phyloP scores from a whole-genome alignment of 2,888 invertebrate species.

The Spialia ferax region DNA sequence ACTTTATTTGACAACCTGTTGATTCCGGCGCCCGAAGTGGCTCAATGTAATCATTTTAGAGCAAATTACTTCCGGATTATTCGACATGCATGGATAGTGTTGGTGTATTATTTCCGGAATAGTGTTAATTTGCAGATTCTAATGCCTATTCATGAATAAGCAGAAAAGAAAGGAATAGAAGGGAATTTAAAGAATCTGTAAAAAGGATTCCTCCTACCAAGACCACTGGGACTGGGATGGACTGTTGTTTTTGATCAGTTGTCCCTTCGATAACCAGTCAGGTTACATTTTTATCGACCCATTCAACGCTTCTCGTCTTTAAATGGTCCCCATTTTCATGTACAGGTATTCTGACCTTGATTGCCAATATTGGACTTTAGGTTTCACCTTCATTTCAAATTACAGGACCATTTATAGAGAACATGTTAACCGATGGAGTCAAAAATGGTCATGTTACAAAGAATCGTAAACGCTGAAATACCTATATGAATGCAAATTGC shows the following conservation, averaged over 20 bases:
- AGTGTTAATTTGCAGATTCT: background rate
- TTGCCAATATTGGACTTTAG: conserved; percentile 10
- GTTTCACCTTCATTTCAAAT: background rate
- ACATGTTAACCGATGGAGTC: background rate
- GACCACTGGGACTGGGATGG: background rate
- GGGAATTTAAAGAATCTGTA: background rate
- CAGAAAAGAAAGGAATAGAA: background rate
- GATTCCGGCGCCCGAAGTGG: background rate
- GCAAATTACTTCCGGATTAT: conserved; percentile 15
- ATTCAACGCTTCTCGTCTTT: conserved; percentile 32
- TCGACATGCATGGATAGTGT: background rate
- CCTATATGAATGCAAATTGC: no score
- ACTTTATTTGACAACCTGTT: conserved; percentile 3
- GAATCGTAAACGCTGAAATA: no score
- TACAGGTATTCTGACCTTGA: conserved; percentile 13
- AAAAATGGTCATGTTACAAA: no score
- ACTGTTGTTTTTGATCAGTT: conserved; percentile 8
- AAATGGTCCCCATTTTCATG: conserved; percentile 24
- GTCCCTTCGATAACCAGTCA: conserved; percentile 34
- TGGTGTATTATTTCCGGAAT: background rate
- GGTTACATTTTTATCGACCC: conserved; percentile 26
- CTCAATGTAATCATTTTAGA: conserved; percentile 1
- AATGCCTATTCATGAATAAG: background rate
- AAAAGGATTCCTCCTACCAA: background rate
- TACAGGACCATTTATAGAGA: background rate